These are phyloP conservation scores for Pollenia labialis DNA, from an alignment of 2,888 invertebrate species.

Conservation along the genomic window DNA sequence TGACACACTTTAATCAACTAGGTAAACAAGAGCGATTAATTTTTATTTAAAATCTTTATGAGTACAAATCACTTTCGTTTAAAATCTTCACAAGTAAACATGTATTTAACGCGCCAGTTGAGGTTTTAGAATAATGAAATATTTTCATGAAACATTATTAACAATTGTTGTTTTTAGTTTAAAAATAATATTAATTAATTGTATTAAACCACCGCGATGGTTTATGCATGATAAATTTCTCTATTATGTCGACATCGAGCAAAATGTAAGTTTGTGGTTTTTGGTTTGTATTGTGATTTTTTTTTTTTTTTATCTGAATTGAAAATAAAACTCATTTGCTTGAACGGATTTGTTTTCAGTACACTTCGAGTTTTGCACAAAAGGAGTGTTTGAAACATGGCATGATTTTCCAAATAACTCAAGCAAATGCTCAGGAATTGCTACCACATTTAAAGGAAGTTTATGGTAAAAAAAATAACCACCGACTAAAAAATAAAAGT, in stretches of 20 bases:
- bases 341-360: slow-evolving; percentile 6
- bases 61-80: slow-evolving; percentile 3
- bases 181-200: slow-evolving; percentile 17
- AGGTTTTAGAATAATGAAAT: not conserved
- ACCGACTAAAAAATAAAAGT: too few relatives aligned
- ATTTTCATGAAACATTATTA: slow-evolving; percentile 13
- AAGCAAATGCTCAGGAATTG: not conserved
- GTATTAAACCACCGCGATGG: slow-evolving; percentile 15
- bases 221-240: slow-evolving; percentile 45
- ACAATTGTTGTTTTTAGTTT: slow-evolving; percentile 10
- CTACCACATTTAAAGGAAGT: slow-evolving; percentile 2
- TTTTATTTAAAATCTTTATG: not conserved
- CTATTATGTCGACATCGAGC: slow-evolving; percentile 31
- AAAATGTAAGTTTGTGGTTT: slow-evolving; percentile 18
- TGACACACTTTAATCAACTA: too few relatives aligned
- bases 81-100: slow-evolving; percentile 34
- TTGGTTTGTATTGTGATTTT: not conserved
- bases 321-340: too few relatives aligned
- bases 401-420: slow-evolving; percentile 11
- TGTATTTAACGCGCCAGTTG: not conserved
- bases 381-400: not conserved
- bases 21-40: not conserved
- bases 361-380: slow-evolving; percentile 9
- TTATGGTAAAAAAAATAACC: slow-evolving; percentile 21
- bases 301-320: not conserved